phyloP scores from a whole-genome alignment of 2,113 vertebrate species.

The Ivindomyrus marchei region DNA sequence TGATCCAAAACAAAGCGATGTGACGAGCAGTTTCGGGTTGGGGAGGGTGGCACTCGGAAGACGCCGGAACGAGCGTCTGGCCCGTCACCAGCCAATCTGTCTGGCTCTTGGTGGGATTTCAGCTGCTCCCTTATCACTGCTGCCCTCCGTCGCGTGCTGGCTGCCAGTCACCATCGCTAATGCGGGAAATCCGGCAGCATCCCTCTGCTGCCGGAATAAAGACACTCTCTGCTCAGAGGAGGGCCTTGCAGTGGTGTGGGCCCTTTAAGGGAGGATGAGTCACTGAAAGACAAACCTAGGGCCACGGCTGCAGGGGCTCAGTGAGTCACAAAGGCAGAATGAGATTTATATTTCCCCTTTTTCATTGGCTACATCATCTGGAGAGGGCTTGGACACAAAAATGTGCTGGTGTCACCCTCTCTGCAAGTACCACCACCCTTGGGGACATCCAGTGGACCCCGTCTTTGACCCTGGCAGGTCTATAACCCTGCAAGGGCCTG shows the following conservation, averaged over 20 bases:
- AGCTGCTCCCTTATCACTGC: background rate
- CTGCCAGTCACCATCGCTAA: background rate
- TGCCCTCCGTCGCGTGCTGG: background rate
- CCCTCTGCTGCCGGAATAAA: background rate
- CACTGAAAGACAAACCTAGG: background rate
- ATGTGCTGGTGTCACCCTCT: background rate
- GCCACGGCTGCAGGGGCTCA: background rate
- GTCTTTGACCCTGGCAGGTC: background rate
- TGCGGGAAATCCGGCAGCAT: background rate
- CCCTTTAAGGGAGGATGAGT: background rate
- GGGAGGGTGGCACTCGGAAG: background rate
- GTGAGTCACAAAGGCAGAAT: background rate
- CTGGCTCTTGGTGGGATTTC: background rate
- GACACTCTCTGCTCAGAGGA: background rate
- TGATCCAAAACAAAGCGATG: background rate
- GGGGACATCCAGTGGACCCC: background rate
- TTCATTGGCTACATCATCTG: background rate
- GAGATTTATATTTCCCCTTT: background rate
- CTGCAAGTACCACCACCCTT: background rate
- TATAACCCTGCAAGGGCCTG: background rate
- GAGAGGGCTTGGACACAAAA: background rate
- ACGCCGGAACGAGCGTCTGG: background rate
- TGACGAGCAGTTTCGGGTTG: background rate
- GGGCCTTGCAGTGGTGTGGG: no score
- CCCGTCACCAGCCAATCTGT: constrained; percentile 7